Percentiles rank a stretch among this genome's conserved stretches.
Evolutionary conservation across 2,888 invertebrate genomes (phyloP).

Genomic region (Caenorhabditis uteleia): DNA sequence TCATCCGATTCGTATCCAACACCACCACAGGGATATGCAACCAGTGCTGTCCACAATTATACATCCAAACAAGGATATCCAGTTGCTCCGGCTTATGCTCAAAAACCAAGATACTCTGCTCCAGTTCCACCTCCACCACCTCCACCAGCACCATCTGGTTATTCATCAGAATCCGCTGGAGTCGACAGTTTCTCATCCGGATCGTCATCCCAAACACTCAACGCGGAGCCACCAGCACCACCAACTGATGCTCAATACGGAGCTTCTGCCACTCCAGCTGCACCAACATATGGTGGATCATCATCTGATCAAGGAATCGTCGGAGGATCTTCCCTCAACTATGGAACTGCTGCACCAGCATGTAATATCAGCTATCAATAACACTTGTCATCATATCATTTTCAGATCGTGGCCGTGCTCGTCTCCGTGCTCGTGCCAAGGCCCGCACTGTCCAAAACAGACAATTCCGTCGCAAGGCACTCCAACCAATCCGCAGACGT

Average conservation of each 20-base stretch:
- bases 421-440: constrained; percentile 11
- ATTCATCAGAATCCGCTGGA: background rate
- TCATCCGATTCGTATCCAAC: background rate
- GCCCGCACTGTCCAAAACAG: constrained; percentile 1
- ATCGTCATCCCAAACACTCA: too few species aligned
- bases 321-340: constrained; percentile 29
- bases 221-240: too few species aligned
- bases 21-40: background rate
- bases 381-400: background rate
- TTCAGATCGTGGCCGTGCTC: constrained; percentile 32
- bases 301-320: constrained; percentile 17
- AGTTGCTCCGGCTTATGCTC: background rate
- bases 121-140: background rate
- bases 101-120: background rate
- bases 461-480: too few species aligned
- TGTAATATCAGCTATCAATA: constrained; percentile 1
- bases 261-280: background rate
- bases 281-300: constrained; percentile 22
- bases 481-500: constrained; percentile 1
- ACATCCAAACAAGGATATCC: background rate
- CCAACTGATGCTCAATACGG: constrained; percentile 6
- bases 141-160: background rate
- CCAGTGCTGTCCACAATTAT: background rate
- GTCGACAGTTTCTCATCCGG: too few species aligned
- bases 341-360: background rate